Evolutionary conservation across 2,888 invertebrate species (phyloP).

Genomic region (Pristionchus mayeri): DNA sequence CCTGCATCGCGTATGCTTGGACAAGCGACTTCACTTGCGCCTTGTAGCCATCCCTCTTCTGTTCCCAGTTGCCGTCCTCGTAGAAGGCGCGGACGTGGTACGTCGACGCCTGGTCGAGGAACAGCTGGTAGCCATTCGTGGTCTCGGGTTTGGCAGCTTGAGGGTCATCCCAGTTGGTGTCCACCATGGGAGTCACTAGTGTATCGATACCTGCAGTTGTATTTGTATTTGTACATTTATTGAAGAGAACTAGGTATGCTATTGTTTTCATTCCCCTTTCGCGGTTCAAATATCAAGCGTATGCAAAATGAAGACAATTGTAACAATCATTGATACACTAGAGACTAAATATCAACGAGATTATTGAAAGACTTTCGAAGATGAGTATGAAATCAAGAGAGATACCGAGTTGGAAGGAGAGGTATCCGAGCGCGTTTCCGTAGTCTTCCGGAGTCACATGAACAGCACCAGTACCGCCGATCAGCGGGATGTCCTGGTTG

Average conservation of each 20-base stretch:
- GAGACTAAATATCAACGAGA: too few species aligned
- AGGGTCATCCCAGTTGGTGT: constrained; percentile 1
- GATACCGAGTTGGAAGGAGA: constrained; percentile 7
- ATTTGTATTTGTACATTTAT: too few species aligned
- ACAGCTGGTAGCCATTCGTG: constrained; percentile 1
- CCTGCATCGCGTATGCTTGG: constrained; percentile 33
- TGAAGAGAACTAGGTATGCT: too few species aligned
- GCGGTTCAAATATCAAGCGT: too few species aligned
- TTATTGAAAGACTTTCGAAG: too few species aligned
- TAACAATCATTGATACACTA: too few species aligned
- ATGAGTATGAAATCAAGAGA: too few species aligned
- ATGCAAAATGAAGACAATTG: too few species aligned
- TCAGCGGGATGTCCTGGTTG: constrained; percentile 8
- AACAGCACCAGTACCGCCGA: background rate
- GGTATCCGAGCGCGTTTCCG: constrained; percentile 20
- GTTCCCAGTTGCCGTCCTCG: background rate
- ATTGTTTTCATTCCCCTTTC: too few species aligned
- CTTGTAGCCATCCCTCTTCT: background rate
- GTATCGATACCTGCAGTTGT: constrained; percentile 12
- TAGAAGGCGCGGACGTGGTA: constrained; percentile 27
- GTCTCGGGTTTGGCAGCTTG: background rate
- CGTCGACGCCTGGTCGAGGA: constrained; percentile 15
- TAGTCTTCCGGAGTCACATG: background rate
- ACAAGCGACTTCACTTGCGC: background rate
- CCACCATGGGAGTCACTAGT: background rate